These are phyloP conservation scores for Eubasilissa splendida DNA, from an alignment of 2,888 invertebrate species.

Conservation along the genomic window DNA sequence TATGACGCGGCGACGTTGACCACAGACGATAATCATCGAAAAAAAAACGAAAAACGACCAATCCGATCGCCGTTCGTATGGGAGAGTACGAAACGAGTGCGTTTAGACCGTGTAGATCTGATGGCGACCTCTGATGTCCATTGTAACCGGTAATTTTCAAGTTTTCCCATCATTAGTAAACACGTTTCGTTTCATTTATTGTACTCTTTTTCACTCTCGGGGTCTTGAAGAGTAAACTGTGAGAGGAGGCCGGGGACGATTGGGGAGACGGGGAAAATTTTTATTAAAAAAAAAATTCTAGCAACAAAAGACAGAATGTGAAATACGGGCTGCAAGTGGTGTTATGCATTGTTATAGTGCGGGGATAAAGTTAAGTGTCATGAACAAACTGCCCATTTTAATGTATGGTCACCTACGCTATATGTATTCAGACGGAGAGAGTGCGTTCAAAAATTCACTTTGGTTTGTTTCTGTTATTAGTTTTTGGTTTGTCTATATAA, in stretches of 20 bases:
- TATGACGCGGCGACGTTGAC: neutral
- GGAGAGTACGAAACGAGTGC: slow-evolving; percentile 1
- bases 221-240: slow-evolving; percentile 19
- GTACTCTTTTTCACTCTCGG: slow-evolving; percentile 53
- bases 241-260: neutral
- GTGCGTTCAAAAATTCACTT: no score
- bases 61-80: neutral
- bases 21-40: neutral
- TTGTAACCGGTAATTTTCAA: slow-evolving; percentile 28
- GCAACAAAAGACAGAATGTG: no score
- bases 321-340: no score
- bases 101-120: slow-evolving; percentile 30
- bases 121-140: slow-evolving; percentile 16
- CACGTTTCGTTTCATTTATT: slow-evolving; percentile 55
- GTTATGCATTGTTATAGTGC: no score
- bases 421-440: no score
- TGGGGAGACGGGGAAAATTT: neutral
- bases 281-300: neutral
- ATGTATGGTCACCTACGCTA: no score
- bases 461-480: no score
- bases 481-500: no score
- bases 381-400: no score
- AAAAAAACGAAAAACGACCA: neutral
- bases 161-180: slow-evolving; percentile 55
- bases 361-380: no score